Conservation (phyloP, 2,888 invertebrate genomes). For the Desoria tigrina region DNA sequence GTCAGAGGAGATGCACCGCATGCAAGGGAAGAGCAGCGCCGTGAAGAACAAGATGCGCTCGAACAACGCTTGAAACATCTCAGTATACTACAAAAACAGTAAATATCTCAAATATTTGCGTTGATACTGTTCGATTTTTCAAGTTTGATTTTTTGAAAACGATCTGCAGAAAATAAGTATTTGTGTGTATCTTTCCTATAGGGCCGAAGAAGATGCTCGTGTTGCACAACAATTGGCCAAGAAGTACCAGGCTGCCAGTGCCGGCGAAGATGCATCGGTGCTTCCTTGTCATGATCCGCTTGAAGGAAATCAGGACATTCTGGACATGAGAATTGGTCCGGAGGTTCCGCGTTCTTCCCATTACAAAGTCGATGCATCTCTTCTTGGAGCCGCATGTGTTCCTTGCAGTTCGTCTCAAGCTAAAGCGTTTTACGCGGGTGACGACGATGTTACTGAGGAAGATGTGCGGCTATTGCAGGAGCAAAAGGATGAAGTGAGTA, state of each 20-base stretch:
- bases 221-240: conserved; percentile 70
- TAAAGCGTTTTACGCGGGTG: background rate
- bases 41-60: conserved; percentile 68
- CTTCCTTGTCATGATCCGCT: background rate
- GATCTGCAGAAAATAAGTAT: no score
- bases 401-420: conserved; percentile 1
- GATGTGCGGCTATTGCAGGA: conserved; percentile 69
- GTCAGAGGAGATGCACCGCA: conserved; percentile 77
- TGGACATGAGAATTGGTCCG: background rate
- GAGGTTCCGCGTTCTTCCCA: conserved; percentile 54
- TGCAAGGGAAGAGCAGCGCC: conserved; percentile 71
- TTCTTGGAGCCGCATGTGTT: conserved; percentile 15
- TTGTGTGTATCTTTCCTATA: conserved; percentile 54
- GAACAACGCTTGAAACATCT: conserved; percentile 58
- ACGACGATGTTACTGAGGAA: conserved; percentile 57
- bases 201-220: conserved; percentile 69
- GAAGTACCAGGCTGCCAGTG: conserved; percentile 57
- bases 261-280: conserved; percentile 50
- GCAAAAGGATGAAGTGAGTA: conserved; percentile 69
- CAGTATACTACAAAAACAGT: conserved; percentile 66
- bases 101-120: conserved; percentile 46
- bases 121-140: background rate
- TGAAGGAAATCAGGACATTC: background rate
- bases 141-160: background rate
- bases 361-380: background rate